These are phyloP conservation scores for Platynereis dumerilii DNA, from an alignment of 2,888 invertebrate genomes.

Conservation along the genomic window DNA sequence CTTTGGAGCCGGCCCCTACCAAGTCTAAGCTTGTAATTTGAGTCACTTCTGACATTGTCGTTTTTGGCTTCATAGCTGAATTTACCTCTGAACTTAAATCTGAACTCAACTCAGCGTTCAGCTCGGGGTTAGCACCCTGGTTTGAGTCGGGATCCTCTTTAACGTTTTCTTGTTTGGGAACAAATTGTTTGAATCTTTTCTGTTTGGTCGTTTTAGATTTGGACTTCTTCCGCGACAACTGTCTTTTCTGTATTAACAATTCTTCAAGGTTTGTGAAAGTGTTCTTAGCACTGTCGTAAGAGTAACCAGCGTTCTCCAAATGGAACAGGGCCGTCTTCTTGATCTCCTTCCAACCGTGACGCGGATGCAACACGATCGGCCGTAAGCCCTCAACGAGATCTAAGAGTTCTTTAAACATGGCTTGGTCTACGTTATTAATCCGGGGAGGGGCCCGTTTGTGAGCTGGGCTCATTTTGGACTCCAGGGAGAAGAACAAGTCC, in stretches of 20 bases:
- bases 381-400: constrained; percentile 33
- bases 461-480: constrained; percentile 14
- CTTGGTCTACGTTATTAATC: constrained; percentile 19
- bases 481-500: constrained; percentile 27
- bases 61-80: no score
- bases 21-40: no score
- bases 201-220: no score
- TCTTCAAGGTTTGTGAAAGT: constrained; percentile 21
- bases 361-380: constrained; percentile 28
- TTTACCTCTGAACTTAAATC: no score
- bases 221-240: no score
- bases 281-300: constrained; percentile 21
- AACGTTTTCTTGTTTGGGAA: no score
- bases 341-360: constrained; percentile 31
- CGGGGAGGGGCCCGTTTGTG: neutral
- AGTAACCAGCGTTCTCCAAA: constrained; percentile 23
- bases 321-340: constrained; percentile 18
- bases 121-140: no score
- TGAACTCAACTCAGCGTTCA: no score
- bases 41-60: no score
- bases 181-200: no score
- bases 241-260: neutral
- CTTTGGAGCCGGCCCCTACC: no score
- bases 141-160: no score
- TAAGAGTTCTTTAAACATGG: constrained; percentile 28